Conservation (phyloP, 2,888 invertebrate species). For the Steromphala cineraria region DNA sequence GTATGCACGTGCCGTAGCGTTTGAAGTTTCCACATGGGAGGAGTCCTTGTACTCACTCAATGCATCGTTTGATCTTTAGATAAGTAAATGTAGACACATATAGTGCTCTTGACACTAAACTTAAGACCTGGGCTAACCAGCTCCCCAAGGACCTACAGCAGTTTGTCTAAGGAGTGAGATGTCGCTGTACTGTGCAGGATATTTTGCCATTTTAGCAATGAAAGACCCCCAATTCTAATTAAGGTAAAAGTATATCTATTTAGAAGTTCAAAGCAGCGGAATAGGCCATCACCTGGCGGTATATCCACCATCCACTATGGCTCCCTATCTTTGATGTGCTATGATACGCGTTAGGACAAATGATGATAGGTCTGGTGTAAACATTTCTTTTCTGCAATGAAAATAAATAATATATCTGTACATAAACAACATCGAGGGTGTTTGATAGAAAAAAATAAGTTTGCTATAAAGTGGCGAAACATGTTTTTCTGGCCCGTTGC, state of each 20-base stretch:
- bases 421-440: too few species aligned
- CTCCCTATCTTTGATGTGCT: too few species aligned
- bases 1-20: too few species aligned
- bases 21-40: not conserved
- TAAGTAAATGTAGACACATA: not conserved
- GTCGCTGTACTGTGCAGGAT: not conserved
- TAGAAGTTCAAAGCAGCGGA: not conserved
- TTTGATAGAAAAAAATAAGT: too few species aligned
- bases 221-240: not conserved
- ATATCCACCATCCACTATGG: too few species aligned
- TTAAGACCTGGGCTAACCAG: not conserved
- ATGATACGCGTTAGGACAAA: too few species aligned
- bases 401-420: too few species aligned
- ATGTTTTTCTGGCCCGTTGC: too few species aligned
- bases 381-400: too few species aligned
- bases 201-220: not conserved
- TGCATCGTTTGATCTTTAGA: not conserved
- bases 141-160: not conserved
- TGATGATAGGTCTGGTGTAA: too few species aligned
- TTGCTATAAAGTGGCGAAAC: too few species aligned
- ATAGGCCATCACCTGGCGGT: not conserved
- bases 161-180: not conserved
- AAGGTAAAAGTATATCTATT: not conserved
- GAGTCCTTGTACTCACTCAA: not conserved
- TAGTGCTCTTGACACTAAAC: not conserved